Evolutionary conservation across 2,797 vertebrate genomes (phyloP), one percentile per base, ranked within the genome.

Genomic region (Fistularia commersonii): DNA sequence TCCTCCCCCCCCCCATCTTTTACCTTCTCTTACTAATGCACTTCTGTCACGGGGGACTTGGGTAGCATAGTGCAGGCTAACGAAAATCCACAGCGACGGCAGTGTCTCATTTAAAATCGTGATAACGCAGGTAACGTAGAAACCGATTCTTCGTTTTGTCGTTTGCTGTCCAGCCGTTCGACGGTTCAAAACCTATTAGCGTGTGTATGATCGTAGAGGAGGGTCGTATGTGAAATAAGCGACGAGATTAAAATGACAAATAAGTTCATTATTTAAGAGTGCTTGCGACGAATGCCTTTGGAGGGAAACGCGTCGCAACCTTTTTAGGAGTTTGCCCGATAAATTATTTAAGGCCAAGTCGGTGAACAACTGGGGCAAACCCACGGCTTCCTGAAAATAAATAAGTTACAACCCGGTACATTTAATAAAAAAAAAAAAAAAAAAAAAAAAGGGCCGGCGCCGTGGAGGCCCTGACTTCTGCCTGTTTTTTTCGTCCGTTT

Each of bases 331-430:
- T 81, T 76, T 61, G 40, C 34, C 13, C 5, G 10, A 69, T 84
- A 51, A 89, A 87, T 86, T 77, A 88, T 89, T 87, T 34, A 89
- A 51, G 48, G 48, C 8, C 32, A 68, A 81, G 50, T 52, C 75
- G 69, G 67, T 72, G 75, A 89, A 85, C 77, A 88, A 85, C 74
- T 80, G 74, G 79, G 68, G 76, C 74, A 81, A 54, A 63, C 57
- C 44, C 54, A 61, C 49, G 8, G 69, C 71, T 61, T 72, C 66
- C 72, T 66, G 57, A 61, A 77, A 80, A 82, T 81, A 83, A 80
- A 86, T 77, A 77, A 77, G 76, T 73, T 33, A 74, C 54, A 8
- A 57, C 41, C 45, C 12, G 45, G 57, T 74, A 69, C 38, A 14
- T 69, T 57, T 7, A 47, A 35, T 8, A 1, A 1, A 46, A 46